Percentiles rank a stretch among this genome's conserved stretches.
Evolutionary conservation across 2,797 vertebrate species (phyloP).

Genomic region (Cheirogaleus major): DNA sequence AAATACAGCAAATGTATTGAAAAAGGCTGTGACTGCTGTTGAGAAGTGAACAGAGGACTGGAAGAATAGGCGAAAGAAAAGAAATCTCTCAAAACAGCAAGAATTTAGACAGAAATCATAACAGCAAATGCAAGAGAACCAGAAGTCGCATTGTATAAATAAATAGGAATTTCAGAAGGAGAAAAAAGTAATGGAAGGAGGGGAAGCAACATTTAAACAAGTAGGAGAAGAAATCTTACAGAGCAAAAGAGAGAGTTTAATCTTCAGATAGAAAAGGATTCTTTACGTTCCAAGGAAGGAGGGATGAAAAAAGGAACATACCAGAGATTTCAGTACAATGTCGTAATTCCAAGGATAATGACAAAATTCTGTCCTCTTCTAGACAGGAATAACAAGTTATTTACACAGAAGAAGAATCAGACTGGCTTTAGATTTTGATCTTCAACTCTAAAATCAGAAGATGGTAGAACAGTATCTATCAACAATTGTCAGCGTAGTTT

Average conservation of each 20-base stretch:
- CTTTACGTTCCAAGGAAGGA: constrained; percentile 42
- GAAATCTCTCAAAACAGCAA: not conserved
- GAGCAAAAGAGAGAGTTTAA: not conserved
- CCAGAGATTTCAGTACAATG: not conserved
- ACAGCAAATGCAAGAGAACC: not conserved
- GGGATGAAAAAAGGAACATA: not conserved
- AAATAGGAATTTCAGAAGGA: constrained; percentile 23
- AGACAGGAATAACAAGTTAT: constrained; percentile 15
- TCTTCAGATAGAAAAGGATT: constrained; percentile 40
- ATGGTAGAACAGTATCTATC: not conserved
- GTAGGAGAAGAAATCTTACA: not conserved
- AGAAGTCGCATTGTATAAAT: not conserved
- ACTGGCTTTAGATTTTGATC: not conserved
- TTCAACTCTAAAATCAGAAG: constrained; percentile 17
- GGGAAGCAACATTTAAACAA: constrained; percentile 33
- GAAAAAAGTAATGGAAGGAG: not conserved
- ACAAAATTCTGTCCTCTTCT: not conserved
- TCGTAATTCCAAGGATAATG: not conserved
- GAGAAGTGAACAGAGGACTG: not conserved
- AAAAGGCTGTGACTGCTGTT: not conserved
- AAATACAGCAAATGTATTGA: not conserved
- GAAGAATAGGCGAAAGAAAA: not conserved
- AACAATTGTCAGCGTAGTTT: not conserved
- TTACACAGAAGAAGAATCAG: not conserved
- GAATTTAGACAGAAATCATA: not conserved